Percentiles rank a stretch among this genome's conserved stretches.
Conservation (phyloP, 2,113 vertebrate genomes). For the Amphiprion ocellaris region DNA sequence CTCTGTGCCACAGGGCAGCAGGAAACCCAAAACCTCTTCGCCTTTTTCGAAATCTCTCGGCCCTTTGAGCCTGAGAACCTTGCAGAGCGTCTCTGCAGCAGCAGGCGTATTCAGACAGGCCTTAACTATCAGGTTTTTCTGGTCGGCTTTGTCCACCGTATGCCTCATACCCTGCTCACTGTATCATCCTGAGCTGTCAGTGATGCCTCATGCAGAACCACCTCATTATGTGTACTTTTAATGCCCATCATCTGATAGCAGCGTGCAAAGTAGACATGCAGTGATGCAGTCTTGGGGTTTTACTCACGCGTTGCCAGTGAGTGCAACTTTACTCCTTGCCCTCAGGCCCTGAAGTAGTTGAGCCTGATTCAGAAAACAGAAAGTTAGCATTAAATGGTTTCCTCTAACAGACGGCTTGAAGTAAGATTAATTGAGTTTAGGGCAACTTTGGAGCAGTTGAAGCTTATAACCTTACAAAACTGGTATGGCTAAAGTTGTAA, state of each 20-base stretch:
- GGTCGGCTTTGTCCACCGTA: constrained; percentile 21
- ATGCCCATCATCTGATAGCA: constrained; percentile 47
- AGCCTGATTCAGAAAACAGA: background rate
- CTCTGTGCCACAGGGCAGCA: constrained; percentile 64
- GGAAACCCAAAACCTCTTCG: constrained; percentile 73
- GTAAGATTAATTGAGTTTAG: no score
- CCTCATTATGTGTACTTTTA: constrained; percentile 45
- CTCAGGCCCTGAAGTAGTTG: constrained; percentile 21
- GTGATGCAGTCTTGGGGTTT: constrained; percentile 6
- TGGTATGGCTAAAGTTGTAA: no score
- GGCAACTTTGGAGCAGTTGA: no score
- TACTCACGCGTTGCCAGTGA: constrained; percentile 15
- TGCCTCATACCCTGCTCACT: constrained; percentile 40
- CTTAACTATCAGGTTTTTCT: constrained; percentile 57
- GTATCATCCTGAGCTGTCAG: constrained; percentile 21
- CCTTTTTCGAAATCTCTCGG: constrained; percentile 36
- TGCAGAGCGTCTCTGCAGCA: constrained; percentile 22
- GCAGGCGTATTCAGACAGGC: constrained; percentile 66
- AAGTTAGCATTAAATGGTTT: no score
- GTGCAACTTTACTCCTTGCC: constrained; percentile 32
- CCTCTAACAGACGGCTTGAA: no score
- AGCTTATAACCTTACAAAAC: no score
- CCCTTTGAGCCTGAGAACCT: constrained; percentile 25
- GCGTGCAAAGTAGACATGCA: constrained; percentile 37
- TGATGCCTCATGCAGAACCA: constrained; percentile 20